Evolutionary conservation across 2,113 vertebrate species (phyloP).

Genomic region (Naja naja): DNA sequence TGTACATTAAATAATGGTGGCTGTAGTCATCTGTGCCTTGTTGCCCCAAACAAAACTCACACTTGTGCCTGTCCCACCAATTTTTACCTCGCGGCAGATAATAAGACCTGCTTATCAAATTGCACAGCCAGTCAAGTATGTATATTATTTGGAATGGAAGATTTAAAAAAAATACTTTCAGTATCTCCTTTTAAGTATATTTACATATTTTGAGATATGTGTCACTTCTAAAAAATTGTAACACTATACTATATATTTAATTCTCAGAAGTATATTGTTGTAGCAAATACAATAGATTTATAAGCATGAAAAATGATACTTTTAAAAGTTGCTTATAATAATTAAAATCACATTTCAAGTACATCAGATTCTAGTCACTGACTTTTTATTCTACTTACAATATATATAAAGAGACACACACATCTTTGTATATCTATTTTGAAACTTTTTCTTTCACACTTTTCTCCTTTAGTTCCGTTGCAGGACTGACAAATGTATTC

Average conservation of each 20-base stretch:
- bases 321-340: background rate
- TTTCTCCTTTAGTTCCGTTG: slow-evolving; percentile 85
- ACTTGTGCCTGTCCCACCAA: slow-evolving; percentile 95
- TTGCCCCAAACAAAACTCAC: slow-evolving; percentile 83
- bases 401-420: background rate
- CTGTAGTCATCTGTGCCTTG: slow-evolving; percentile 95
- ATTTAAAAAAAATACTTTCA: background rate
- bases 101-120: slow-evolving; percentile 94
- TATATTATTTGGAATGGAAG: background rate
- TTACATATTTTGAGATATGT: background rate
- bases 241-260: background rate
- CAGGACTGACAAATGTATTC: slow-evolving; percentile 97
- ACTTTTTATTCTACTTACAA: rapidly evolving
- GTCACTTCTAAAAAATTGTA: background rate
- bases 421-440: background rate
- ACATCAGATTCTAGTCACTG: background rate
- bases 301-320: background rate
- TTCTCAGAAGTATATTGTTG: no score
- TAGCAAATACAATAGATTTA: background rate
- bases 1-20: slow-evolving; percentile 92
- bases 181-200: background rate
- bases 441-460: background rate
- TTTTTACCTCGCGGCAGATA: slow-evolving; percentile 94
- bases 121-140: slow-evolving; percentile 96
- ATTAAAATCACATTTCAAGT: background rate